Base-by-base conservation (phyloP, 2,888 invertebrate genomes). In the Cerastis leucographa region DNA sequence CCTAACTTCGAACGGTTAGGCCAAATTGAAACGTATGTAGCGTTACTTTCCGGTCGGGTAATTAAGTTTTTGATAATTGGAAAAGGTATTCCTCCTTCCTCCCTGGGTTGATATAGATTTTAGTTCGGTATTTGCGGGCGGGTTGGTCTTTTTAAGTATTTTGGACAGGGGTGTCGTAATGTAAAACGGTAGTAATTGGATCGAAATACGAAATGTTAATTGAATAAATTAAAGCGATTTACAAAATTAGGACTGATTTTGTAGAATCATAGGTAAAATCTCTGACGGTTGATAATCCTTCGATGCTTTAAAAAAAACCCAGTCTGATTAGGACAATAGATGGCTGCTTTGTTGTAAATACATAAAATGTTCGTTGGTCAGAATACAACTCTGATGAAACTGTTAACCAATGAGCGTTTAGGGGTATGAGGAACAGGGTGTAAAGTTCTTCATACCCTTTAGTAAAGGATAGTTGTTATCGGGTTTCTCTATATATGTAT, bases 1-100 rank as follows among this genome's bases (percentile, higher is more conserved):
- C 81, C 83, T 83, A 89, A 86, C 88, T 90, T 89, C 87, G 83
- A 88, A 86, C 78, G 75, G 77, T 78, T 82, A 75, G 78, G 74
- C 44, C 49, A 81, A 85, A 89, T 89, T 89, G 86, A 86, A 87
- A 88, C 82, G 75, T 87, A 85, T 83, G 84, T 81, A 61, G 46
- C 73, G 65, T 29, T 59, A 54, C 66, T 75, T 70, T 68, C 59
- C 72, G 12, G 44, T 56, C 35, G 61, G 73, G 69, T 84, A 80
- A 84, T 84, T 86, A 86, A 83, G 84, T 83, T 84, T 86, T 86
- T 75, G 83, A 74, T 84, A 73, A 86, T 86, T 86, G 86, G 75
- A 64, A 78, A 71, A 78, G 83, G 78, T 85, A 78, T 78, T 78
- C 83, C 71, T 61, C n/a, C n/a, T n/a, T n/a, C n/a, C n/a, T n/a